These are phyloP conservation scores for Halcyon smyrnensis DNA, from an alignment of 2,797 vertebrate species.

Conservation along the genomic window DNA sequence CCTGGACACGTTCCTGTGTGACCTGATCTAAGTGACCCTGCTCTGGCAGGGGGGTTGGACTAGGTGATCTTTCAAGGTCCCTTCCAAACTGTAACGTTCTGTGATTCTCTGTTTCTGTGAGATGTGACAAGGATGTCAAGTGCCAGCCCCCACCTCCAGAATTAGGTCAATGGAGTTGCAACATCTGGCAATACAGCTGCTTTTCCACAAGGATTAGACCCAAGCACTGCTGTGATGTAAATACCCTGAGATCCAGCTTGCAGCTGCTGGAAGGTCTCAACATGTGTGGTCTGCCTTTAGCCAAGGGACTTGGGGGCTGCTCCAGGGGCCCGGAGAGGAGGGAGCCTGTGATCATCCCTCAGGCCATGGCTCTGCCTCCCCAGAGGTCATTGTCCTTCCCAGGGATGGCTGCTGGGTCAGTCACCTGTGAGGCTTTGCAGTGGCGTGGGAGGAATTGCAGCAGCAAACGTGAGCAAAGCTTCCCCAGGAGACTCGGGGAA, in stretches of 20 bases:
- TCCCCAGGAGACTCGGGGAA: background rate
- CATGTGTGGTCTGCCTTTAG: background rate
- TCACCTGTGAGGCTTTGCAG: background rate
- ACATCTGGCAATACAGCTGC: background rate
- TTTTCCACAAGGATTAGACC: background rate
- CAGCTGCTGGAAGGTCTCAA: background rate
- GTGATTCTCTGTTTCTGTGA: too few relatives aligned
- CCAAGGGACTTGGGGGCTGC: background rate
- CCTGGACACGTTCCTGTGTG: too few relatives aligned
- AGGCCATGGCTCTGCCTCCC: background rate
- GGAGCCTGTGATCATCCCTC: accelerated
- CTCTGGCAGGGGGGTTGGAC: too few relatives aligned
- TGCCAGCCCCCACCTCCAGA: accelerated
- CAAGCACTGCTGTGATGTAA: accelerated
- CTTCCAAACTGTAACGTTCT: too few relatives aligned
- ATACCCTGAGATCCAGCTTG: accelerated
- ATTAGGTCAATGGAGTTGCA: background rate
- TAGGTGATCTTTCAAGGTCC: too few relatives aligned
- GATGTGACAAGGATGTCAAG: background rate
- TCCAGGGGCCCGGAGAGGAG: accelerated
- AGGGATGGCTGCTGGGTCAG: accelerated
- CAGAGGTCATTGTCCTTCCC: background rate
- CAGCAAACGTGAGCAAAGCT: accelerated
- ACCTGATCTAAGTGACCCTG: too few relatives aligned
- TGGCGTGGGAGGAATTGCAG: background rate